Conservation (phyloP, 2,113 vertebrate genomes). For the Desmodus rotundus region DNA sequence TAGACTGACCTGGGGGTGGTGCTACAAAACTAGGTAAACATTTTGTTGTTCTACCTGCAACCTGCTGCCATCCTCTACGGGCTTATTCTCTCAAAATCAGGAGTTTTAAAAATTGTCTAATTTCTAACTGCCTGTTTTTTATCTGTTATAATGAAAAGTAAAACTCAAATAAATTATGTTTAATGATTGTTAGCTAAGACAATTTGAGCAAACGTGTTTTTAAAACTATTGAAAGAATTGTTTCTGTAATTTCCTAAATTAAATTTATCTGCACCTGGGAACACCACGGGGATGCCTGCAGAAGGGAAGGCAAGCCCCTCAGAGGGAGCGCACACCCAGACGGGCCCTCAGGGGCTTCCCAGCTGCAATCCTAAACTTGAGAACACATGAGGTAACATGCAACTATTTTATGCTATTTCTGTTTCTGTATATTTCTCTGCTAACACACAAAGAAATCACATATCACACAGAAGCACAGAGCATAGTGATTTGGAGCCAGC, state of each 20-base stretch:
- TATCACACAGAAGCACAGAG: not conserved
- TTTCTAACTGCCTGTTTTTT: not conserved
- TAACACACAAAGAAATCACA: not conserved
- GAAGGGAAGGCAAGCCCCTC: not conserved
- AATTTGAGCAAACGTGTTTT: not conserved
- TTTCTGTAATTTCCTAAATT: not conserved
- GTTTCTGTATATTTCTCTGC: not conserved
- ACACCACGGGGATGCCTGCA: not conserved
- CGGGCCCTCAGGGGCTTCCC: rapidly evolving
- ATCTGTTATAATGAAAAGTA: not conserved
- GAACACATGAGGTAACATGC: not conserved
- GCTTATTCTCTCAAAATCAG: not conserved
- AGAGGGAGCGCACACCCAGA: not conserved
- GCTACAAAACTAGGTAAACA: not conserved
- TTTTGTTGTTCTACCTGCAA: not conserved
- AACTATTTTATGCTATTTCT: not conserved
- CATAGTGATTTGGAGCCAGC: not conserved
- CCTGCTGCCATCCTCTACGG: not conserved
- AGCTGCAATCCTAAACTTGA: not conserved
- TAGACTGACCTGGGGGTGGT: rapidly evolving
- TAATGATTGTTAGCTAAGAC: not conserved
- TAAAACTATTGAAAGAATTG: not conserved
- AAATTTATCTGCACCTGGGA: not conserved
- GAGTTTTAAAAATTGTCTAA: not conserved
- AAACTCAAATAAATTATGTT: not conserved